Percentiles rank a stretch among this genome's conserved stretches.
These are phyloP conservation scores for Chaetodon trifasciatus DNA, from an alignment of 2,797 vertebrate species.

Conservation along the genomic window DNA sequence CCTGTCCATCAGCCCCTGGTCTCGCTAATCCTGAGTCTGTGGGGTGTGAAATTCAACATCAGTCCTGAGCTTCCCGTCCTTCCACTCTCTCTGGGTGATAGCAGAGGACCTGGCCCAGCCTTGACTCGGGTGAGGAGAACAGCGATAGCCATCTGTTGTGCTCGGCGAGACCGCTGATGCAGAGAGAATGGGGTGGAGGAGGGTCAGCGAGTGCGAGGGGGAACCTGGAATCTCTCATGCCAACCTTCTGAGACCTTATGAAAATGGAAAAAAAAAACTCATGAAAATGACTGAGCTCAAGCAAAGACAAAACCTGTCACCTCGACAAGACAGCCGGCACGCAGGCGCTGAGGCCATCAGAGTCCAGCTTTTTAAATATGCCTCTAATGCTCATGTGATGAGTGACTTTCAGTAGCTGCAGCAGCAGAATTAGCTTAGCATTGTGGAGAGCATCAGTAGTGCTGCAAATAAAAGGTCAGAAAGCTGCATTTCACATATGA, in stretches of 20 bases:
- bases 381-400: not conserved
- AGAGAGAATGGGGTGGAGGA: slow-evolving; percentile 37
- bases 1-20: slow-evolving; percentile 60
- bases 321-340: not conserved
- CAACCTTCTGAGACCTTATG: slow-evolving; percentile 12
- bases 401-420: not conserved
- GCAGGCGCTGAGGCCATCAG: not conserved
- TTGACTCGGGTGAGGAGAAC: slow-evolving; percentile 29
- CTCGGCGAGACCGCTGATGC: slow-evolving; percentile 38
- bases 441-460: not conserved
- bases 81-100: slow-evolving; percentile 21
- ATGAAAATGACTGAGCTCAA: not conserved
- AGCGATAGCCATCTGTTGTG: slow-evolving; percentile 60
- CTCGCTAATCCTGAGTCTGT: slow-evolving; percentile 64
- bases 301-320: not conserved
- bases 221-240: slow-evolving; percentile 1
- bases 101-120: slow-evolving; percentile 13
- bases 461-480: not conserved
- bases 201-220: slow-evolving; percentile 4
- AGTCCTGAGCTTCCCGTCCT: slow-evolving; percentile 29
- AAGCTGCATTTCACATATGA: not conserved
- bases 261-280: slow-evolving; percentile 10
- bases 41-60: slow-evolving; percentile 75
- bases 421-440: not conserved
- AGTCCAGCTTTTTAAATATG: not conserved